A percentile compares a stretch with the other conserved stretches of the same genome.
Conservation (phyloP, 2,888 invertebrate species). For the Eustalomyia histrio region DNA sequence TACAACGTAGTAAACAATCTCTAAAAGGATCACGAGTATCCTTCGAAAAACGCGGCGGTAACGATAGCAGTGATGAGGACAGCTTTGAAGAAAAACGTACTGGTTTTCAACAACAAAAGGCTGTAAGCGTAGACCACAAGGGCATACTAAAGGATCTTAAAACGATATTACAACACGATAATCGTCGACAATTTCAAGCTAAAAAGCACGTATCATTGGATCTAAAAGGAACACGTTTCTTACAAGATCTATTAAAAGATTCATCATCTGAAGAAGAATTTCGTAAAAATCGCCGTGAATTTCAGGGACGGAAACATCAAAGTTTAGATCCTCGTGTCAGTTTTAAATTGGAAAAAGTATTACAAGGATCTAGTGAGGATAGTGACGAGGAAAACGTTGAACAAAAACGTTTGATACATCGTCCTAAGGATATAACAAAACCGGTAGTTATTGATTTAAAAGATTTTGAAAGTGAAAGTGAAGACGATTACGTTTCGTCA, state of each 20-base stretch:
- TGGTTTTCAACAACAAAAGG: constrained; percentile 79
- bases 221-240: constrained; percentile 77
- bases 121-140: constrained; percentile 79
- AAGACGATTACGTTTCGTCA: constrained; percentile 81
- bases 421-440: constrained; percentile 79
- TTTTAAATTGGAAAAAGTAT: constrained; percentile 79
- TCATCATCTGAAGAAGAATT: constrained; percentile 79
- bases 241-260: constrained; percentile 79
- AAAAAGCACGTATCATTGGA: constrained; percentile 80
- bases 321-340: constrained; percentile 79
- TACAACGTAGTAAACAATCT: constrained; percentile 77
- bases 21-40: constrained; percentile 79
- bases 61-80: constrained; percentile 79
- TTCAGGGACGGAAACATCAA: constrained; percentile 79
- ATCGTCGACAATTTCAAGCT: constrained; percentile 78
- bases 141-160: constrained; percentile 79
- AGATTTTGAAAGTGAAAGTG: constrained; percentile 78
- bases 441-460: constrained; percentile 79
- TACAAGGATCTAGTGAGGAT: constrained; percentile 76
- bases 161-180: constrained; percentile 77
- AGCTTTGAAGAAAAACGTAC: constrained; percentile 78
- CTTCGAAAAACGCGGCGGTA: constrained; percentile 73
- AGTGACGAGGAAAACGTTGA: constrained; percentile 78
- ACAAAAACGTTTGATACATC: constrained; percentile 78
- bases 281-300: constrained; percentile 77